Base-by-base conservation (phyloP, 1,140 invertebrate genomes). In the Heliconius melpomene region DNA sequence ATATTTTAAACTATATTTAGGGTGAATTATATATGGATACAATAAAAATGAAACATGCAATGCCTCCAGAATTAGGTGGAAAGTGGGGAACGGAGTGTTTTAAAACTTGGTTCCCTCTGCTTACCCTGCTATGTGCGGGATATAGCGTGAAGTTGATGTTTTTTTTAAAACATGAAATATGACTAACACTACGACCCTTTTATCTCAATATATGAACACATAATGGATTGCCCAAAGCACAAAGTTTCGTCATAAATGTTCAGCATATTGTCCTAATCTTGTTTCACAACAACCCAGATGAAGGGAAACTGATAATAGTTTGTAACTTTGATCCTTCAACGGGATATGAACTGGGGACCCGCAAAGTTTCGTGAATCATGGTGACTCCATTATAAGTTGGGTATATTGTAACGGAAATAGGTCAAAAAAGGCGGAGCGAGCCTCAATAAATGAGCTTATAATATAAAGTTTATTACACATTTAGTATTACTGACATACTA, bases 1-100 rank as follows among this genome's bases (percentile, higher is more conserved):
- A 75, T 74, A 16, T 6, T 74, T 60, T 52, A 40, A 46, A 79
- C 11, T 75, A n/a, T 79, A 13, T 26, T 66, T 79, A 29, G 40
- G 29, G n/a, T 72, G 29, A 40, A 38, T 70, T 77, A 50, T 54
- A 32, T 29, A 38, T 36, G 2, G 32, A 0, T 75, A 20, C 23
- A 60, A 54, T 66, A 57, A 78, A 74, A 46, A 23, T 32, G 23
- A 46, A 46, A 46, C 5, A 46, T 3, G 5, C 11, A 46, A 46
- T 5, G 0, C 3, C 13, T 16, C 40, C 13, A 46, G 40, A 16
- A 46, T 16, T 11, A 5, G 3, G 13, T 16, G 5, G 13, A 46
- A 46, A 46, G 13, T 46, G 3, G 40, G 13, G 5, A 16, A 16
- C 40, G 13, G 40, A 46, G 40, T 16, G 40, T 46, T 0, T 3